These are phyloP conservation scores for Stichopus chloronotus DNA, from an alignment of 35 echinoderm and acorn worm genomes.

Conservation along the genomic window DNA sequence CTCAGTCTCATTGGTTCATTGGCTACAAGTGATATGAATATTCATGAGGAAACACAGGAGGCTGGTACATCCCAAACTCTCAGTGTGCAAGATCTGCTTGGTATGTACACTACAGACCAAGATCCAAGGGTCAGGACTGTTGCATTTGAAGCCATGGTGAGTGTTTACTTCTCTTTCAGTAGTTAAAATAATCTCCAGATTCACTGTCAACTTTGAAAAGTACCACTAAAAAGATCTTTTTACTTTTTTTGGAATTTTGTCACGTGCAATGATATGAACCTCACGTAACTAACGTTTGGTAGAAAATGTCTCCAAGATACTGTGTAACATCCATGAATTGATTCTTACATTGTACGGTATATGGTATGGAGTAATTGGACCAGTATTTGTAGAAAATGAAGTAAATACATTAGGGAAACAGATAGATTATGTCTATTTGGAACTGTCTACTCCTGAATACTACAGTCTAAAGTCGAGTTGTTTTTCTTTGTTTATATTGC, in stretches of 20 bases:
- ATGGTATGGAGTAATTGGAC: too few species aligned
- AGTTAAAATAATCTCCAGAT: background rate
- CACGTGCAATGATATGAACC: too few species aligned
- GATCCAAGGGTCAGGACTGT: slow-evolving; percentile 88
- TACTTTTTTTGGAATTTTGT: background rate
- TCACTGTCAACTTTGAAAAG: background rate
- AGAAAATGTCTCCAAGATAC: too few species aligned
- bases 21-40: slow-evolving; percentile 69
- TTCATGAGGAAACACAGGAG: slow-evolving; percentile 2
- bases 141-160: slow-evolving; percentile 88
- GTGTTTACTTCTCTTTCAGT: background rate
- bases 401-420: too few species aligned
- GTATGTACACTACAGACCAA: slow-evolving; percentile 78
- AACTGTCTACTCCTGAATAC: too few species aligned
- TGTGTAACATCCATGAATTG: too few species aligned
- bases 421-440: too few species aligned
- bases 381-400: too few species aligned
- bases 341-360: too few species aligned
- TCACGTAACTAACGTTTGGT: too few species aligned
- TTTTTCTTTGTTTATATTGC: too few species aligned
- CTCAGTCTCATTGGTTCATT: slow-evolving; percentile 82
- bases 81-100: slow-evolving; percentile 66
- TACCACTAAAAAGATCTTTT: background rate
- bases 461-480: too few species aligned
- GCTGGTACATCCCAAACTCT: slow-evolving; percentile 22